Base-by-base conservation (phyloP, 92 coral and sea anemone species). In the Zoanthus solanderi region DNA sequence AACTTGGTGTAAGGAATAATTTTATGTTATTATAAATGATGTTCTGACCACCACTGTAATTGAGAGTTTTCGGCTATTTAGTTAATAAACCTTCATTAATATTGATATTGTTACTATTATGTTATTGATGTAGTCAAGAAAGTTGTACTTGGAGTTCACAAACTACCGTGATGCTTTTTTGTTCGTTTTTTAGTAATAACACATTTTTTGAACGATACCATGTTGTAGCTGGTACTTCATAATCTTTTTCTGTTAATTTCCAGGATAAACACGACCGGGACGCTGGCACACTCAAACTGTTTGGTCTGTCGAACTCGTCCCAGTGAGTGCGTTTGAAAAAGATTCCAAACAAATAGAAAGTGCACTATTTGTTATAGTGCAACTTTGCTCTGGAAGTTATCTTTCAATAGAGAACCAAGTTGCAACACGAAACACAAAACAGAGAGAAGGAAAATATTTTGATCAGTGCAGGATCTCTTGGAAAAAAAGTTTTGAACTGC, bases 201-300 rank as follows among this genome's bases (percentile, higher is more conserved):
- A 7, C 9, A 58, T 2, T 12, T 5, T 58, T 58, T 58, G 1
- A 14, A 28, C 29, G 45, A 11, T 45, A 7, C 8, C 44, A 23
- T 75, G n/a, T 8, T 23, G 13, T 76, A 50, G 56, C 56, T 50
- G 12, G 46, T 48, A 52, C 1, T 23, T 23, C 2, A 17, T 74
- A 44, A 14, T 9, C 44, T 10, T 76, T 46, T 52, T 76, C 14
- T 52, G 23, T 57, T 61, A 56, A 42, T 50, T 87, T 80, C 50
- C 89, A 97, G 99, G 99, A 95, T 75, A 97, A 97, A 89, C 99
- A 97, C 68, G 99, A 97, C 76, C 97, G 99, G 18, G 99, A 97
- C 84, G 99, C 99, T 1, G 99, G 99, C 28, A 97, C 99, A 71
- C 97, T 97, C 47, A 94, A 96, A 58, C 91, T 97, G 16, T 97